These are phyloP conservation scores for Antheraea assamensis DNA, from an alignment of 2,888 invertebrate genomes.

Conservation along the genomic window DNA sequence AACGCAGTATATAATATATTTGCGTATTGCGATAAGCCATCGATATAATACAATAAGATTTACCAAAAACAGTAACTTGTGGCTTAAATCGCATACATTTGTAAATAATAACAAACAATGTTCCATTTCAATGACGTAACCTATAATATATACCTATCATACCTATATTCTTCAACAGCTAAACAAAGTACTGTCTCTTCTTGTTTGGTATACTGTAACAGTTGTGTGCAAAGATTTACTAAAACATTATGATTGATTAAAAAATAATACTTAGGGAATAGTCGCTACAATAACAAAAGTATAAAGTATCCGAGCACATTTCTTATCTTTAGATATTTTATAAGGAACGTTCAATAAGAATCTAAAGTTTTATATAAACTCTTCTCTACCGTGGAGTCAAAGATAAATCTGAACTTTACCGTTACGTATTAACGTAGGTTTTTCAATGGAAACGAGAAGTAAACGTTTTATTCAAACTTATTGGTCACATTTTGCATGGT, in stretches of 20 bases:
- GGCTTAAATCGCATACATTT: too few relatives aligned
- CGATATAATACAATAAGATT: too few relatives aligned
- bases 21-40: too few relatives aligned
- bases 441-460: not conserved
- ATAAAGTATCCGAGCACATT: not conserved
- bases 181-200: too few relatives aligned
- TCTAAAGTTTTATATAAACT: constrained; percentile 7
- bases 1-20: too few relatives aligned
- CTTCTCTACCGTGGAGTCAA: not conserved
- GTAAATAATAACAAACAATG: too few relatives aligned
- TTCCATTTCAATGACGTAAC: too few relatives aligned
- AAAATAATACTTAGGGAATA: not conserved
- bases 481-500: constrained; percentile 41
- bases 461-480: constrained; percentile 35
- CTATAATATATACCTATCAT: too few relatives aligned
- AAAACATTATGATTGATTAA: not conserved
- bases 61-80: too few relatives aligned
- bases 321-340: constrained; percentile 6
- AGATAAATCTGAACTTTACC: not conserved
- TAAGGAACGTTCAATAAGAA: constrained; percentile 9
- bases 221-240: too few relatives aligned
- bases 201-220: too few relatives aligned
- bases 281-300: not conserved
- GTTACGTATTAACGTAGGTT: not conserved
- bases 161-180: too few relatives aligned